Evolutionary conservation across 1,140 invertebrate species (phyloP).

Genomic region (Bradysia coprophila): DNA sequence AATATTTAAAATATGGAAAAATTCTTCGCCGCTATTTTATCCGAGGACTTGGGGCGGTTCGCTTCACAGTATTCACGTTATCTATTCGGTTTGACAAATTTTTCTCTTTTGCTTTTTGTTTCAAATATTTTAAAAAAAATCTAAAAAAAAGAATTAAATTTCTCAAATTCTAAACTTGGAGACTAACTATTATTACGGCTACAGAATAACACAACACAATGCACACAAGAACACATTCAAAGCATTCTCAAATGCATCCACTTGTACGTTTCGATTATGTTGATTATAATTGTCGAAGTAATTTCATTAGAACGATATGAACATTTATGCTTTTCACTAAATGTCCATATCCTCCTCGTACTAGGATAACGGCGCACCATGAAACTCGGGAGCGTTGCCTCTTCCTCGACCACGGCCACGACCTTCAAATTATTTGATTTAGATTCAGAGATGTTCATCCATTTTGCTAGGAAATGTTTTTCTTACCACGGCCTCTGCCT

Average conservation of each 20-base stretch:
- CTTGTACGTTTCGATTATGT: too few species aligned
- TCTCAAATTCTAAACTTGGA: neutral
- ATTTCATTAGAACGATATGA: too few species aligned
- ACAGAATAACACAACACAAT: neutral
- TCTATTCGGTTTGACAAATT: too few species aligned
- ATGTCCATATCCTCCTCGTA: neutral
- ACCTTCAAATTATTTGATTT: too few species aligned
- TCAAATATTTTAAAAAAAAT: neutral
- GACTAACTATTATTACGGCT: neutral
- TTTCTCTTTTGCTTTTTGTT: neutral
- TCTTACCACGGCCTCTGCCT: constrained; percentile 41
- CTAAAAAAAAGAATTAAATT: neutral
- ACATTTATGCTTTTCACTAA: neutral
- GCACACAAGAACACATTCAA: neutral
- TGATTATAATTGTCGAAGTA: neutral
- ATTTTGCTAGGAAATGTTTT: too few species aligned
- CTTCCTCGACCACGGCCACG: constrained; percentile 33
- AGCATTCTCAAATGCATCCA: neutral
- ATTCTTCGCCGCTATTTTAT: constrained; percentile 13
- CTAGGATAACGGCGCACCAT: constrained; percentile 2
- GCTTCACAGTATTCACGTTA: constrained; percentile 5
- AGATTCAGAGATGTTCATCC: too few species aligned
- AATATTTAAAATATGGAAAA: too few species aligned
- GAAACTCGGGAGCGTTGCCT: constrained; percentile 5
- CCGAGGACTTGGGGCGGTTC: constrained; percentile 4